Evolutionary conservation across 2,113 vertebrate genomes (phyloP).

Genomic region (Bombycilla garrulus): DNA sequence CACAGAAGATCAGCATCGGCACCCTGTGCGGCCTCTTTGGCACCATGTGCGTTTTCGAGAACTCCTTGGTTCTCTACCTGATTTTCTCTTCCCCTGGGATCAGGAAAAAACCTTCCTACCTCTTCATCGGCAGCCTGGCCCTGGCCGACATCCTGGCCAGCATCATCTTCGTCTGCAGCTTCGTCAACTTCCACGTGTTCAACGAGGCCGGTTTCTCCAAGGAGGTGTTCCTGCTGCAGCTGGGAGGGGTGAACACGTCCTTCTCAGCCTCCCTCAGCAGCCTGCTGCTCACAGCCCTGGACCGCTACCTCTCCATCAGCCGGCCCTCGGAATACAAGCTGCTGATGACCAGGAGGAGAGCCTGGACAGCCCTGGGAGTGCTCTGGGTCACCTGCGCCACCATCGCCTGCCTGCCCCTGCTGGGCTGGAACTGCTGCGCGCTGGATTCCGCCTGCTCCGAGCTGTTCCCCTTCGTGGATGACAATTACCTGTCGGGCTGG

Average conservation of each 20-base stretch:
- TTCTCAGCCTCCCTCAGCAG: slow-evolving; percentile 91
- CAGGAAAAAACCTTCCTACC: slow-evolving; percentile 84
- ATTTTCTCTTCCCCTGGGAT: slow-evolving; percentile 76
- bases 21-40: slow-evolving; percentile 82
- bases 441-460: slow-evolving; percentile 74
- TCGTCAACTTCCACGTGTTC: slow-evolving; percentile 88
- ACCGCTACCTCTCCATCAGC: slow-evolving; percentile 89
- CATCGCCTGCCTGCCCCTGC: slow-evolving; percentile 83
- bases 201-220: slow-evolving; percentile 29
- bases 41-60: slow-evolving; percentile 84
- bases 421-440: slow-evolving; percentile 90
- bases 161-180: slow-evolving; percentile 83
- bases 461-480: slow-evolving; percentile 85
- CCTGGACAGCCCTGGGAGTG: slow-evolving; percentile 71
- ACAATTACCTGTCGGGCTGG: slow-evolving; percentile 81
- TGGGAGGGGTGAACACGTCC: slow-evolving; percentile 86
- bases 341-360: slow-evolving; percentile 80
- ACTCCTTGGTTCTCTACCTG: slow-evolving; percentile 79
- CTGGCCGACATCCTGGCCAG: slow-evolving; percentile 88
- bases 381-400: slow-evolving; percentile 78
- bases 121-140: slow-evolving; percentile 89
- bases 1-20: slow-evolving; percentile 74
- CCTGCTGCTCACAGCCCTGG: slow-evolving; percentile 87
- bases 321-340: slow-evolving; percentile 80
- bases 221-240: slow-evolving; percentile 83